Conservation (phyloP, 1,140 invertebrate species). For the Laupala kohalensis region DNA sequence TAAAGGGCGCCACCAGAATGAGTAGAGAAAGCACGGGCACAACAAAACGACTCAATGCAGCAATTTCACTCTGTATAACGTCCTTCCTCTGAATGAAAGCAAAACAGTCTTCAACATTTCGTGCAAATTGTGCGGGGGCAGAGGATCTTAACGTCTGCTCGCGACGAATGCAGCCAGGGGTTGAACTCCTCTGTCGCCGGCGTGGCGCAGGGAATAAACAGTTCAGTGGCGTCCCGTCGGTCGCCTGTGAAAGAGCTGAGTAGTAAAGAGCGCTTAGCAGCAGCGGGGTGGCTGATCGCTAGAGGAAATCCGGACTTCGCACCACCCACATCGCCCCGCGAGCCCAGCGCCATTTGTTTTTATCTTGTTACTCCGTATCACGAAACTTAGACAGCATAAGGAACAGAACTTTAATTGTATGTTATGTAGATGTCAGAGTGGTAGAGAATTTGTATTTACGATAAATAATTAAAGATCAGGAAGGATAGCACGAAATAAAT, state of each 20-base stretch:
- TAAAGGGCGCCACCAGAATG: too few relatives aligned
- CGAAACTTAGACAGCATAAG: too few relatives aligned
- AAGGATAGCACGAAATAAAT: too few relatives aligned
- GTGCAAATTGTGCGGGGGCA: background rate
- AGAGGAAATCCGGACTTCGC: background rate
- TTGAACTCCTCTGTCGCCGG: background rate
- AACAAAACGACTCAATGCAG: too few relatives aligned
- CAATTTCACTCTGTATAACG: too few relatives aligned
- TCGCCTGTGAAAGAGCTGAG: background rate
- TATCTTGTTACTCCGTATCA: background rate
- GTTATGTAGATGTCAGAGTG: too few relatives aligned
- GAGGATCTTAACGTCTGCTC: background rate
- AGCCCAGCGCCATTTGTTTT: background rate
- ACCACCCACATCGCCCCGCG: background rate
- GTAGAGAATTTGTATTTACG: too few relatives aligned
- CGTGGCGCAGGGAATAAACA: background rate
- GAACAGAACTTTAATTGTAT: too few relatives aligned
- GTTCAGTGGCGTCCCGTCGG: background rate
- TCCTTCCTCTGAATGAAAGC: too few relatives aligned
- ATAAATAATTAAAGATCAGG: too few relatives aligned
- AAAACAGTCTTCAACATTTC: background rate
- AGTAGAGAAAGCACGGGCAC: too few relatives aligned
- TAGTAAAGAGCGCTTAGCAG: background rate
- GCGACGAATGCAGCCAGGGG: background rate
- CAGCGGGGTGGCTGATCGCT: background rate